phyloP scores from a whole-genome alignment of 1,140 invertebrate genomes.

The Bombus terrestris region DNA sequence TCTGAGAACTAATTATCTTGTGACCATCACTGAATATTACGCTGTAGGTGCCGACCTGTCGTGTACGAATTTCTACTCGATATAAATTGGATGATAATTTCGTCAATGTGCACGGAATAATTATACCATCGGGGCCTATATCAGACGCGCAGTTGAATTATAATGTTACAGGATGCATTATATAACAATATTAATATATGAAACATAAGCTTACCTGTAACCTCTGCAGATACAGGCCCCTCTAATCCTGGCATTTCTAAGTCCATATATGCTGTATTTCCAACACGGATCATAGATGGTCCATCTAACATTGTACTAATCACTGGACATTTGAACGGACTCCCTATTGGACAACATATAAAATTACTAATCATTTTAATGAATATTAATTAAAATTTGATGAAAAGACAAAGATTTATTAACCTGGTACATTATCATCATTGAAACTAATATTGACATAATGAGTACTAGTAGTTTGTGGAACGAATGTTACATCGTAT shows the following conservation, averaged over 20 bases:
- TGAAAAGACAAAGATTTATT: background rate
- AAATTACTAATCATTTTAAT: background rate
- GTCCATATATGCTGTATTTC: constrained; percentile 83
- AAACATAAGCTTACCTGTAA: constrained; percentile 72
- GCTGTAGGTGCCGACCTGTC: constrained; percentile 85
- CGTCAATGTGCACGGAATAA: constrained; percentile 82
- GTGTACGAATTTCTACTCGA: constrained; percentile 84
- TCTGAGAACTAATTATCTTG: constrained; percentile 85
- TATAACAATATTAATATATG: background rate
- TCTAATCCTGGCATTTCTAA: constrained; percentile 80
- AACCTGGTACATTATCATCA: constrained; percentile 93
- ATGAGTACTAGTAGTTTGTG: constrained; percentile 94
- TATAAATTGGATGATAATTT: constrained; percentile 82
- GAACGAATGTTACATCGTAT: constrained; percentile 98
- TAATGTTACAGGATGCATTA: constrained; percentile 3
- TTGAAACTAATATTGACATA: constrained; percentile 99
- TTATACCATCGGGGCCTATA: constrained; percentile 85
- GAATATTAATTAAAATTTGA: background rate
- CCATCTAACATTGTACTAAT: constrained; percentile 80
- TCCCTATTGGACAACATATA: constrained; percentile 84
- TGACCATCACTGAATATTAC: constrained; percentile 84
- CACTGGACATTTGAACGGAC: constrained; percentile 91
- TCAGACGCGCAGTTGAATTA: constrained; percentile 39
- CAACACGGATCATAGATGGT: constrained; percentile 81
- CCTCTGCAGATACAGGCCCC: constrained; percentile 78